These are phyloP conservation scores for Harpalus rufipes DNA, from an alignment of 2,888 invertebrate genomes.

Conservation along the genomic window DNA sequence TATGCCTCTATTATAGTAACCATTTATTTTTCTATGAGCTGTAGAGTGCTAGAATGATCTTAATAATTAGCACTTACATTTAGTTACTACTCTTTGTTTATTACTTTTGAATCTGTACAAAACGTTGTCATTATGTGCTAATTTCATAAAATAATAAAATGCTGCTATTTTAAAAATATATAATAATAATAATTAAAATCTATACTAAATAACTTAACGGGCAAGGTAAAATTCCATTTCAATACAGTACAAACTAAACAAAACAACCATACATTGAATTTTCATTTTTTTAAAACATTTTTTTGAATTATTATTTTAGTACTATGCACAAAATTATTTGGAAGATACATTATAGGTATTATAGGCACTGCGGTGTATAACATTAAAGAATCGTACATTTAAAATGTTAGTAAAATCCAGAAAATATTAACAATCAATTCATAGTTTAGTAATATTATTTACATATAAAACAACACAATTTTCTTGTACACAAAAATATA, in stretches of 20 bases:
- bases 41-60: slow-evolving; percentile 10
- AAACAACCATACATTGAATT: slow-evolving; percentile 60
- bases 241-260: slow-evolving; percentile 49
- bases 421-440: slow-evolving; percentile 59
- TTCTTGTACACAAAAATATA: slow-evolving; percentile 65
- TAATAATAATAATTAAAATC: slow-evolving; percentile 45
- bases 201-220: slow-evolving; percentile 65
- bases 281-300: neutral
- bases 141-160: slow-evolving; percentile 20
- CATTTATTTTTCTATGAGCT: slow-evolving; percentile 22
- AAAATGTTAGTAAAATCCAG: slow-evolving; percentile 62
- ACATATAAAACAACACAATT: slow-evolving; percentile 66
- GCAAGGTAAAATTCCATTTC: slow-evolving; percentile 62
- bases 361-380: slow-evolving; percentile 66
- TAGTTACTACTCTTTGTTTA: slow-evolving; percentile 55
- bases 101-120: slow-evolving; percentile 47
- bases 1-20: slow-evolving; percentile 35
- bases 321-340: slow-evolving; percentile 63
- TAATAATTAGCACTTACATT: slow-evolving; percentile 18
- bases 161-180: slow-evolving; percentile 46
- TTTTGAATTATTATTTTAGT: slow-evolving; percentile 32
- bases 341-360: slow-evolving; percentile 65
- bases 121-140: slow-evolving; percentile 53
- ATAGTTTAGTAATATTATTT: slow-evolving; percentile 60
- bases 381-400: slow-evolving; percentile 56